phyloP scores from a whole-genome alignment of 2,888 invertebrate genomes.

The Amphipoea lucens region DNA sequence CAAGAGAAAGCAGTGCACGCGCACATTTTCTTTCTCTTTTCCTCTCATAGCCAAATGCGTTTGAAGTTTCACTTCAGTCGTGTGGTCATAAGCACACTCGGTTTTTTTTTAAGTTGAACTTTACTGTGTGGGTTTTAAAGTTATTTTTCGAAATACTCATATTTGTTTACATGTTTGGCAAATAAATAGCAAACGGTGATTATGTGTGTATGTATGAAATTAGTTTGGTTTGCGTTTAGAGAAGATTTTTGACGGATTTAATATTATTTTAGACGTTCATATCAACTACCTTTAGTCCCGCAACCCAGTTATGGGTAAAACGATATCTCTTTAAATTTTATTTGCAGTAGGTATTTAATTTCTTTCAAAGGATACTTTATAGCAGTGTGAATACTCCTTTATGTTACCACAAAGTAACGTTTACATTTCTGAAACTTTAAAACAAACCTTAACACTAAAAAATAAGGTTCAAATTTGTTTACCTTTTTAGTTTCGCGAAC shows the following conservation, averaged over 20 bases:
- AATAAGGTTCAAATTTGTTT: conserved; percentile 37
- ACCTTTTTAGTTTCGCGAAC: neutral
- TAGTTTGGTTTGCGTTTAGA: neutral
- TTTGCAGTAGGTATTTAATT: neutral
- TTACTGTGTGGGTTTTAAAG: too few relatives aligned
- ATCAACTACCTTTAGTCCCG: too few relatives aligned
- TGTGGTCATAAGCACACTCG: too few relatives aligned
- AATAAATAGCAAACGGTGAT: too few relatives aligned
- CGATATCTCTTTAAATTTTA: neutral
- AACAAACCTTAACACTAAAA: neutral
- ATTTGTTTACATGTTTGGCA: too few relatives aligned
- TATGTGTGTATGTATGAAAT: neutral
- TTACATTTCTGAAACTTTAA: conserved; percentile 15
- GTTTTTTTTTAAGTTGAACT: too few relatives aligned
- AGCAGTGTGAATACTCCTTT: conserved; percentile 32
- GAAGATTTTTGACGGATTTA: neutral
- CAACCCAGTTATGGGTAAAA: too few relatives aligned
- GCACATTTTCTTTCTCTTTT: too few relatives aligned
- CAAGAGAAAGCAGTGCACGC: too few relatives aligned
- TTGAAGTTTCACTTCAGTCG: too few relatives aligned
- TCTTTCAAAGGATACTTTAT: neutral
- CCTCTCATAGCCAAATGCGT: too few relatives aligned
- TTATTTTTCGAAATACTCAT: too few relatives aligned
- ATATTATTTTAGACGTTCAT: neutral
- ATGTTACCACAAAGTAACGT: conserved; percentile 34